Base-by-base conservation (phyloP, 2,113 vertebrate genomes). In the Loxodonta africana region DNA sequence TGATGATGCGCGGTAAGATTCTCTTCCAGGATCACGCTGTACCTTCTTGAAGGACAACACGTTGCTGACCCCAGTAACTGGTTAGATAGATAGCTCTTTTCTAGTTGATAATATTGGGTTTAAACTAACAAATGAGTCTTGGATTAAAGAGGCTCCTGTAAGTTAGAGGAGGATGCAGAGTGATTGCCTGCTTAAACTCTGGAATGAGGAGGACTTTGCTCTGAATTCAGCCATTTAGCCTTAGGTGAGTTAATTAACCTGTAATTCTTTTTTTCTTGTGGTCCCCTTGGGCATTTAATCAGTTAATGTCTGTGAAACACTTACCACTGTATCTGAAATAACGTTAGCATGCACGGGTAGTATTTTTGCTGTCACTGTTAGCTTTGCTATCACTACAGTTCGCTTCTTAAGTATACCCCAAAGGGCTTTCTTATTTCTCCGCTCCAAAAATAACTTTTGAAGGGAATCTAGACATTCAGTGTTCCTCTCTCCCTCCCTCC, bases 391-490 rank as follows among this genome's bases (percentile, higher is more conserved):
- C 8, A 41, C 7, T 65, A 21, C 9, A 51, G 15, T 67, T 94
- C 86, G 15, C 11, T 30, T 77, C 23, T n/a, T 73, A 82, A 92
- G 15, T 62, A 69, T n/a, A 74, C 5, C 57, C 10, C 46, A 51
- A 20, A 15, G 15, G 46, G 14, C 1, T 53, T 69, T 88, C 67
- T 51, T 63, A 9, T 73, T 51, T 8, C 48, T 91, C 37, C 25
- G 67, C 21, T 90, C 48, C 62, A 88, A 88, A 97, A 95, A 37
- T 25, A 63, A 48, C 71, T 12, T 95, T 85, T 69, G n/a, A 94
- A 73, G 30, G 28, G 83, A 81, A 93, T 62, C 28, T 53, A 97
- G 28, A 2, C 85, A 78, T 83, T 88, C 23, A 74, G 26, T 51
- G 53, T 44, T 30, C 74, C 17, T 53, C 53, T 7, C 28, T 33